Evolutionary conservation across 2,888 invertebrate species (phyloP).

Genomic region (Patella depressa): DNA sequence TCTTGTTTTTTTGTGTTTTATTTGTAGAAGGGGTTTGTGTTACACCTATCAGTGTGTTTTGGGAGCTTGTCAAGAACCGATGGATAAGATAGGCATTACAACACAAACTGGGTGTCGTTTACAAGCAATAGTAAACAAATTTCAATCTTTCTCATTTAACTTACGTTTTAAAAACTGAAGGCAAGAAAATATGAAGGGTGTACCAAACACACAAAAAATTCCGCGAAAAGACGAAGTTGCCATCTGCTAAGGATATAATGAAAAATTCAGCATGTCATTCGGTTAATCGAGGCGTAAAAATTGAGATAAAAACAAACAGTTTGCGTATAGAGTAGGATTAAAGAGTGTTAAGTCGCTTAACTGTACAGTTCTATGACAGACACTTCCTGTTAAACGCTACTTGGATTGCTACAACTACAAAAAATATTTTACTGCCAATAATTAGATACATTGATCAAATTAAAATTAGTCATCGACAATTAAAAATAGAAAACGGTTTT

Average conservation of each 20-base stretch:
- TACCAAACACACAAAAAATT: neutral
- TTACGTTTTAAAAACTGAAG: neutral
- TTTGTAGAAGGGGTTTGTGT: too few species aligned
- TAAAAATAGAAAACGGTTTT: too few species aligned
- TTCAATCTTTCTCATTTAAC: neutral
- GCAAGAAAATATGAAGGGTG: neutral
- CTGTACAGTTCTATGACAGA: neutral
- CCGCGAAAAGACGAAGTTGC: neutral
- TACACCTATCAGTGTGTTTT: too few species aligned
- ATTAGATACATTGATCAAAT: too few species aligned
- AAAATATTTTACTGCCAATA: too few species aligned
- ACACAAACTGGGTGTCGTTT: neutral
- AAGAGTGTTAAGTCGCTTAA: neutral
- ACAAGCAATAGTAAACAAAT: neutral
- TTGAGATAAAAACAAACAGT: neutral
- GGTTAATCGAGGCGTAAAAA: neutral
- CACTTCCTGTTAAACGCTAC: neutral
- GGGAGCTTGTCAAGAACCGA: too few species aligned
- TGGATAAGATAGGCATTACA: neutral
- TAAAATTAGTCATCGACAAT: too few species aligned
- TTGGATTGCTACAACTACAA: too few species aligned
- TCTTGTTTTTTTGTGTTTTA: too few species aligned
- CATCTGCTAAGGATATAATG: neutral
- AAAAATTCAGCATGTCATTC: neutral
- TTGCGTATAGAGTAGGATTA: neutral